Base-by-base conservation (phyloP, 2,888 invertebrate species). In the Acleris emargana region DNA sequence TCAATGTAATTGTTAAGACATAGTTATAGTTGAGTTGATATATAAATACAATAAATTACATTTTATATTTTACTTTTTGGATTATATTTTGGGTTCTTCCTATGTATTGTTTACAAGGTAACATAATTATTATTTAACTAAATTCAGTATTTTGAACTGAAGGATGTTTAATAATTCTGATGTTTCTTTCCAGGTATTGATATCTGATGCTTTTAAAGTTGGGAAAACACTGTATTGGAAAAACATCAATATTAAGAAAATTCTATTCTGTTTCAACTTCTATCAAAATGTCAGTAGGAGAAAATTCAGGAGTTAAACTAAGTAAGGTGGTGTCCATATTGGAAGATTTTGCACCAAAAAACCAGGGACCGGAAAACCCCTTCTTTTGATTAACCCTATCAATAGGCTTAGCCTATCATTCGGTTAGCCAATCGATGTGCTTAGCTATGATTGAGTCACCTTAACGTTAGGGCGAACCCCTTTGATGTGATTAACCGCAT, bases 321-420 rank as follows among this genome's bases (percentile, higher is more conserved):
- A 77, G 76, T 17, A 86, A 88, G 68, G 93, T 96, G 3, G 78
- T 96, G 47, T 77, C 87, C 13, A 91, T 90, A 61, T 86, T 98
- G 68, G 94, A 96, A 76, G 84, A 89, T 9, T 96, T 96, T 86
- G 97, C 97, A 1, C 95, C 96, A 9, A 83, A 94, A 42, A 84
- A 91, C n/a, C n/a, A n/a, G n/a, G n/a, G n/a, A n/a, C n/a, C n/a
- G n/a, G n/a, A n/a, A n/a, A n/a, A n/a, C n/a, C n/a, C n/a, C n/a
- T n/a, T n/a, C n/a, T n/a, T n/a, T n/a, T n/a, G n/a, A n/a, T n/a
- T n/a, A n/a, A n/a, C n/a, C n/a, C n/a, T n/a, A n/a, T n/a, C n/a
- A n/a, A n/a, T n/a, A n/a, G n/a, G n/a, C n/a, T n/a, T n/a, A n/a
- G n/a, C n/a, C n/a, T n/a, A n/a, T n/a, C n/a, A n/a, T n/a, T n/a